Evolutionary conservation across 2,113 vertebrate genomes (phyloP), one percentile per base, ranked within the genome.

Genomic region (Microcebus murinus): DNA sequence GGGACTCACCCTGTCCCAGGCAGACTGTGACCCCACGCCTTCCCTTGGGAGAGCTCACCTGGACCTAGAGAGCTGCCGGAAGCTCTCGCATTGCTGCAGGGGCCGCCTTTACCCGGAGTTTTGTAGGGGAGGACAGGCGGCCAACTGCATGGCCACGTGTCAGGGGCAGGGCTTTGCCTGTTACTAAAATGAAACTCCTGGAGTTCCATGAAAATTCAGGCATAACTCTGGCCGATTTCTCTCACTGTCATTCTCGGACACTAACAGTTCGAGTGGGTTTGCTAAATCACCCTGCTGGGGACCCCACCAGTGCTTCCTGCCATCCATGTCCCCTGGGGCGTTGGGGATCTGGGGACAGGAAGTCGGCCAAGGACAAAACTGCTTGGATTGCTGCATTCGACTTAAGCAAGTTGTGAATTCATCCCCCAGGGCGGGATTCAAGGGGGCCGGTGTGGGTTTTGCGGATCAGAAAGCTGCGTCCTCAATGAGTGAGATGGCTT

Each of bases 241-340:
- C 36, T 86, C n/a, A 31, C 42, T 63, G 6, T 59, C 8, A 55
- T 50, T 95, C 77, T 48, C n/a, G 10, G 34, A 48, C 59, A 36
- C 71, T n/a, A 59, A n/a, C 27, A 65, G 9, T 48, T 6, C 8
- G 12, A 27, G 8, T 76, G 23, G n/a, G 34, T 63, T 88, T 80
- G 59, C 65, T 27, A 63, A 65, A 63, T 74, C 13, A 8, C 8
- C 0, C 14, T 2, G 55, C 29, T 68, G 17, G 52, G 74, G 4
- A 1, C 0, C 23, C 15, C 23, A 9, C 14, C 23, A 3, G 39
- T 11, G 12, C 27, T 71, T 57, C 45, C 42, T 31, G 34, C 48
- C 8, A 25, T 48, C 48, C 2, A 0, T 17, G 25, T 9, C 45
- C n/a, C 29, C 68, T 27, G 13, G 23, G 1, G 23, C 1, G 11